phyloP scores from a whole-genome alignment of 2,797 vertebrate genomes.

The Leptatherina wallacei region DNA sequence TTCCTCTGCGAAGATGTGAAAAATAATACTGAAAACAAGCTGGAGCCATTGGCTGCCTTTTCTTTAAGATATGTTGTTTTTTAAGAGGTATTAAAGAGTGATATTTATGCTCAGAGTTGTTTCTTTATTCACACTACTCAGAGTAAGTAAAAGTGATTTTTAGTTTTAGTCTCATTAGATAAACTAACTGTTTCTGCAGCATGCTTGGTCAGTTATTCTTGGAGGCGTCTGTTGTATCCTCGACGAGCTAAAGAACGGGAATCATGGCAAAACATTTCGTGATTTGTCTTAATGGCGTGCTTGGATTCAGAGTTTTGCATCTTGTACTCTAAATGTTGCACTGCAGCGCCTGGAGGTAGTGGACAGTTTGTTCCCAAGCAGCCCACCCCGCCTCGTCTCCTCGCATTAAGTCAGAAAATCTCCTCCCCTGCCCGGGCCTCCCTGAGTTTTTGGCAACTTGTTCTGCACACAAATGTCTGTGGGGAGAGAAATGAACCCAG shows the following conservation, averaged over 20 bases:
- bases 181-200: neutral
- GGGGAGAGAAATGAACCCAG: constrained; percentile 46
- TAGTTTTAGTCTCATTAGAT: constrained; percentile 27
- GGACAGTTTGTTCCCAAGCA: constrained; percentile 66
- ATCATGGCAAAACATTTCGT: constrained; percentile 11
- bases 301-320: constrained; percentile 10
- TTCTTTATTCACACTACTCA: constrained; percentile 23
- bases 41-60: constrained; percentile 66
- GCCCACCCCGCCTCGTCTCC: constrained; percentile 48
- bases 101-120: constrained; percentile 37
- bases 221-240: constrained; percentile 37
- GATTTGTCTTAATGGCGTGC: neutral
- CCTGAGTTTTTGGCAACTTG: constrained; percentile 31
- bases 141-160: neutral
- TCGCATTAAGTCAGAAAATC: constrained; percentile 52
- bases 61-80: constrained; percentile 48
- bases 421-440: constrained; percentile 66
- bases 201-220: neutral
- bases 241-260: constrained; percentile 32
- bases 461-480: constrained; percentile 42
- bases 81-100: constrained; percentile 68
- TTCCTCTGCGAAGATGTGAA: constrained; percentile 48
- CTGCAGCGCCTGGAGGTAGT: constrained; percentile 43
- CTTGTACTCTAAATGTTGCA: constrained; percentile 13
- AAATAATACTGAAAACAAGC: constrained; percentile 56